phyloP scores from a whole-genome alignment of 2,888 invertebrate genomes.

The Temnothorax unifasciatus region DNA sequence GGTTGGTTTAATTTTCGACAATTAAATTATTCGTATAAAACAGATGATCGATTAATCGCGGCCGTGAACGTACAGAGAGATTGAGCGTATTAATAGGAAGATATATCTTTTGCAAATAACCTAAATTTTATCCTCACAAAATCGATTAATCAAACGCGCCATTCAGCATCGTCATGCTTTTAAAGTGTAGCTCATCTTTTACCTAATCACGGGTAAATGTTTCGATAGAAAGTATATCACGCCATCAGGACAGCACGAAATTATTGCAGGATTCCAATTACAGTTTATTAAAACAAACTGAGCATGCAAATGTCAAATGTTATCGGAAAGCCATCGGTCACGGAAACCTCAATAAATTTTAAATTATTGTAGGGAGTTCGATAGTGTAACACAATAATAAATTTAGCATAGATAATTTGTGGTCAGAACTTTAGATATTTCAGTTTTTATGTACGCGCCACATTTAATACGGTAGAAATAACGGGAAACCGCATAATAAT shows the following conservation, averaged over 20 bases:
- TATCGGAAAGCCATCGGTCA: slow-evolving; percentile 49
- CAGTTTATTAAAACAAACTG: slow-evolving; percentile 41
- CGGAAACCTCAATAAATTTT: slow-evolving; percentile 29
- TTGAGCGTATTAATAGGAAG: slow-evolving; percentile 42
- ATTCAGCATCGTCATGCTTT: not conserved
- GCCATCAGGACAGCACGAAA: not conserved
- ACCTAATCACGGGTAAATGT: slow-evolving; percentile 28
- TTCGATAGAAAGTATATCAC: slow-evolving; percentile 25
- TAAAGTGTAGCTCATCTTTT: slow-evolving; percentile 15
- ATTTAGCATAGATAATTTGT: slow-evolving; percentile 38
- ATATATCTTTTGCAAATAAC: slow-evolving; percentile 53
- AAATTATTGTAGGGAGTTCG: slow-evolving; percentile 27
- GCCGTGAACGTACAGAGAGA: not conserved
- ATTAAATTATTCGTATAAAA: slow-evolving; percentile 42
- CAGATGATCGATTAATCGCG: slow-evolving; percentile 54
- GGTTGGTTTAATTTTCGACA: not conserved
- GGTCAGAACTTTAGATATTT: slow-evolving; percentile 18
- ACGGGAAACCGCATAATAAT: not conserved
- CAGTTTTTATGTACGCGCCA: not conserved
- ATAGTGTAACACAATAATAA: slow-evolving; percentile 39
- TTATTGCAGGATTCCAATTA: slow-evolving; percentile 39
- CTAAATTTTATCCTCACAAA: slow-evolving; percentile 1
- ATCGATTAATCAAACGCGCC: not conserved
- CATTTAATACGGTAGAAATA: slow-evolving; percentile 3
- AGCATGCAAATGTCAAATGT: slow-evolving; percentile 47